Evolutionary conservation across 1,140 invertebrate species (phyloP), one percentile per base, ranked within the genome.

Genomic region (Hesperophylax magnus): DNA sequence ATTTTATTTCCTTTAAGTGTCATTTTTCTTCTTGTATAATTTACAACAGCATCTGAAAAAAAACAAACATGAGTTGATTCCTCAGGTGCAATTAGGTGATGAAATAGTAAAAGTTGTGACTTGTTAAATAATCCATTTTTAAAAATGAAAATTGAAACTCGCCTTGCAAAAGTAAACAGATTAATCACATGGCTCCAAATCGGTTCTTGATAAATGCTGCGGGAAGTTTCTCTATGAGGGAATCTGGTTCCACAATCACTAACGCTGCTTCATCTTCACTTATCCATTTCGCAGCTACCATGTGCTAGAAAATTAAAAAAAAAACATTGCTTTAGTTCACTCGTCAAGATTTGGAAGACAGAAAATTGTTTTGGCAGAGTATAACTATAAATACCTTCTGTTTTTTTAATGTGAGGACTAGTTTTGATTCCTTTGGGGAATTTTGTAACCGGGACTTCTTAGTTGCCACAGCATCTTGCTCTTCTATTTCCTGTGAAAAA

Each of bases 211-310:
- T 56, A 14, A 82, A 80, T 4, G 60, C 63, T 1, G 83, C 78
- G 18, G 83, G 83, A 15, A 84, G 39, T 47, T 84, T 81, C 75
- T 84, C 83, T 34, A 84, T 31, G 22, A 84, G 58, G 47, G 80
- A 71, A 31, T 78, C 78, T 5, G 83, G 83, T 52, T 84, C 83
- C 4, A 84, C 75, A 17, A 82, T 54, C 27, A 84, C 78, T 9
- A 82, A 58, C 15, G 78, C 80, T 20, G 65, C 75, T 78, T 84
- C 83, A 56, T 81, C 69, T 47, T 80, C 80, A 24, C 18, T 63
- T 18, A 84, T 53, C 83, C 83, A 84, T 60, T 65, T 78, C 52
- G 83, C 83, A 52, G 74, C 53, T 9, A 78, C 83, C 20, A 84
- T 27, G 67, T 84, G 80, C 83, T 84, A 17, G 22, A 75, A 65